Evolutionary conservation across 2,888 invertebrate genomes (phyloP), one percentile per base, ranked within the genome.

Genomic region (Elegia similella): DNA sequence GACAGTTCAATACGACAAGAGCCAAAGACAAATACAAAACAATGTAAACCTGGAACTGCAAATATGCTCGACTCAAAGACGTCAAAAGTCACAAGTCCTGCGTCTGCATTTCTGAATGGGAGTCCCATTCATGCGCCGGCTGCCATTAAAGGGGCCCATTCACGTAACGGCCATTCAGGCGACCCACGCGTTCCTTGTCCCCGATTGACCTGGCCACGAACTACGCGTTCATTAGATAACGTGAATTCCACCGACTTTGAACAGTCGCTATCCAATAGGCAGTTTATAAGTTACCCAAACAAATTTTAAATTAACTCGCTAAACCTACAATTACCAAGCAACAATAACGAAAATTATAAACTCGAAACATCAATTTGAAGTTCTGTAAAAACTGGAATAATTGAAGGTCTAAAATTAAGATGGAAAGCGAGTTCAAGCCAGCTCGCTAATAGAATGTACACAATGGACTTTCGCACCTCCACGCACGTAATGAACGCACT

Each of bases 171-270:
- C 64, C 72, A 75, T 72, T 55, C 44, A 55, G 17, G 70, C 71
- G 66, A 65, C 78, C 80, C 79, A 80, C 80, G 73, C 76, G 59
- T 68, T 67, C 70, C 69, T 69, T 68, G 60, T 65, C 65, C 56
- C 58, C 57, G 34, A 46, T 58, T 60, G 60, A 64, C 57, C 60
- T 57, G 59, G 50, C 50, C 29, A 34, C 54, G 17, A 56, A 52
- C 10, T 46, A 38, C 29, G 16, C 43, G 16, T 52, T 46, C 52
- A 52, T 56, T 13, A 54, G 32, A 44, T 44, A 55, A 30, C 13
- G 47, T 29, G n/a, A 48, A 48, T 23, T 47, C 29, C 6, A 13
- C 13, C 7, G 30, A 47, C 32, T 32, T 48, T 32, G 32, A 32
- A 48, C 30, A 30, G 7, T 32, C 32, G 15, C 10, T 38, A 38